Evolutionary conservation across 92 coral and sea anemone species (phyloP).

Genomic region (Galaxea fascicularis): DNA sequence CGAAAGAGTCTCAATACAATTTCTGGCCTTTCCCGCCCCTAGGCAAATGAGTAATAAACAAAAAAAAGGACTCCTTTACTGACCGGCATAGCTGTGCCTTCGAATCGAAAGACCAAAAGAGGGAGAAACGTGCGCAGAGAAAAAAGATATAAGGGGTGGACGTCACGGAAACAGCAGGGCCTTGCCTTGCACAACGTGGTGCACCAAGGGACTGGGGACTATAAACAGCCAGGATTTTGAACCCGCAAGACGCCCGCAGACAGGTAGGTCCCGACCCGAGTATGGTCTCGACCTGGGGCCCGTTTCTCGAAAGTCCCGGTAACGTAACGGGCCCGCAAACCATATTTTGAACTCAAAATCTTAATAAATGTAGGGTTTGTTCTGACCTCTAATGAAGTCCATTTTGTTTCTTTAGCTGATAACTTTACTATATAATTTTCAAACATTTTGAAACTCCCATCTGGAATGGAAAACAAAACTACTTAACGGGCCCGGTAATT

Average conservation of each 20-base stretch:
- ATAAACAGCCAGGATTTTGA: background rate
- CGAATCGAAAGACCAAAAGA: conserved; percentile 89
- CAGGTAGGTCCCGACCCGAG: no score
- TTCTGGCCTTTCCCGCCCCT: background rate
- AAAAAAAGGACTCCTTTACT: conserved; percentile 33
- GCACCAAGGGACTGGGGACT: conserved; percentile 46
- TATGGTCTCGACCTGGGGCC: no score
- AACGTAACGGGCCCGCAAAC: no score
- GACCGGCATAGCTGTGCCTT: conserved; percentile 94
- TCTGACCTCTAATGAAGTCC: no score
- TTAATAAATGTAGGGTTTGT: no score
- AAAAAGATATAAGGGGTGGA: conserved; percentile 87
- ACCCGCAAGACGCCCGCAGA: background rate
- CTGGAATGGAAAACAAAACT: no score
- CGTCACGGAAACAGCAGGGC: conserved; percentile 68
- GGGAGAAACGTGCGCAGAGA: conserved; percentile 78
- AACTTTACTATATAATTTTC: no score
- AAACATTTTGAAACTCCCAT: no score
- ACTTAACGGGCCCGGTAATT: no score
- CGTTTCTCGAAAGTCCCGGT: no score
- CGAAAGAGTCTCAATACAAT: background rate
- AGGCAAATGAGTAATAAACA: background rate
- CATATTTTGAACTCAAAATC: no score
- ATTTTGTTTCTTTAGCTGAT: no score
- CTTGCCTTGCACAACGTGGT: conserved; percentile 66